Conservation (phyloP, 2,888 invertebrate genomes). For the Anarsia innoxiella region DNA sequence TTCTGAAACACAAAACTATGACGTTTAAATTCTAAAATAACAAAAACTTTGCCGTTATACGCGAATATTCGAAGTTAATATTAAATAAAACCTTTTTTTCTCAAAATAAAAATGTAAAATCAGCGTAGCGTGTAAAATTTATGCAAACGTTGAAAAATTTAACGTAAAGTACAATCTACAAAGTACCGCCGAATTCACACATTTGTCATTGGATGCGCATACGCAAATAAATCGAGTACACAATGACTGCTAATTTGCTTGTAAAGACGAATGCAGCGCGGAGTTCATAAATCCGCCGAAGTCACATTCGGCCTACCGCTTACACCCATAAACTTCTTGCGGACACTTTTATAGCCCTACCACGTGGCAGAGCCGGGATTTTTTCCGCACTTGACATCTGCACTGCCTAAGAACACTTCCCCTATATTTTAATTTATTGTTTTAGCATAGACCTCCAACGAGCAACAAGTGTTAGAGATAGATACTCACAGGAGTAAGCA, state of each 20-base stretch:
- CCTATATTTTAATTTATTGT: constrained; percentile 65
- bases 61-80: no score
- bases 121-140: constrained; percentile 22
- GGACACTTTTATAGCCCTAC: constrained; percentile 72
- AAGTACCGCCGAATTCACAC: constrained; percentile 50
- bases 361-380: constrained; percentile 64
- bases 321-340: constrained; percentile 69
- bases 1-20: no score
- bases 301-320: constrained; percentile 72
- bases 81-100: no score
- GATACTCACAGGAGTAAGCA: no score
- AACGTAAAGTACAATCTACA: constrained; percentile 19
- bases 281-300: constrained; percentile 64
- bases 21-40: no score
- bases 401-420: constrained; percentile 46
- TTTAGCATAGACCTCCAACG: constrained; percentile 55
- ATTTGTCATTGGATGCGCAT: constrained; percentile 54
- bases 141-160: constrained; percentile 24
- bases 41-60: no score
- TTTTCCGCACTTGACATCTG: constrained; percentile 72
- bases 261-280: constrained; percentile 67
- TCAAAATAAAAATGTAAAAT: no score
- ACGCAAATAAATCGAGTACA: constrained; percentile 63
- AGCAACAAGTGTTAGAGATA: constrained; percentile 22
- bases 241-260: constrained; percentile 74